Conservation (phyloP, 2,888 invertebrate genomes). For the Oasisia sp. region DNA sequence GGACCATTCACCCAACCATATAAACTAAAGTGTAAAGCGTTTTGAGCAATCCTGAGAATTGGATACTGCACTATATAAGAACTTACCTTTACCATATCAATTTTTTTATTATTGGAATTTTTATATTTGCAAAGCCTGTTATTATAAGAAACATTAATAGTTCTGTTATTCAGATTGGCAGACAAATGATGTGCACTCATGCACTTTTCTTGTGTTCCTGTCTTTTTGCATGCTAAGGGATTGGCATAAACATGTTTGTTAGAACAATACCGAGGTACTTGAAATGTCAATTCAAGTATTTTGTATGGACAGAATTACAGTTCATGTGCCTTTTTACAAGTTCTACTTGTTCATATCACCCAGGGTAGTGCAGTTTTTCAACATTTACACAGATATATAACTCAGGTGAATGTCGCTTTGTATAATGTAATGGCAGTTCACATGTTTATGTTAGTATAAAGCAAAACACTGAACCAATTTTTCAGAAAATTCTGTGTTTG, state of each 20-base stretch:
- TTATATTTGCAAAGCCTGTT: too few relatives aligned
- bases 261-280: not conserved
- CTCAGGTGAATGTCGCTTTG: not conserved
- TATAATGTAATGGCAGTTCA: too few relatives aligned
- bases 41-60: too few relatives aligned
- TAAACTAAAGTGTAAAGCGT: too few relatives aligned
- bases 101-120: too few relatives aligned
- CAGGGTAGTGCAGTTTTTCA: not conserved
- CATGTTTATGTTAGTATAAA: not conserved
- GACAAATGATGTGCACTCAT: not conserved
- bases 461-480: not conserved
- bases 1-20: too few relatives aligned
- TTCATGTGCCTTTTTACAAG: not conserved
- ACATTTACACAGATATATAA: not conserved
- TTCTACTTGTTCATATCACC: not conserved
- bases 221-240: not conserved
- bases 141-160: too few relatives aligned
- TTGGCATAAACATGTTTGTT: not conserved
- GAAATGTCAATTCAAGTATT: not conserved
- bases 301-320: not conserved
- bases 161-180: not conserved
- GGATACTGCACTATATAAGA: too few relatives aligned
- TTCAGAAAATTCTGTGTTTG: not conserved
- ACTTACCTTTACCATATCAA: too few relatives aligned
- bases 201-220: not conserved